Evolutionary conservation across 1,140 invertebrate genomes (phyloP).

Genomic region (Heliothis virescens): DNA sequence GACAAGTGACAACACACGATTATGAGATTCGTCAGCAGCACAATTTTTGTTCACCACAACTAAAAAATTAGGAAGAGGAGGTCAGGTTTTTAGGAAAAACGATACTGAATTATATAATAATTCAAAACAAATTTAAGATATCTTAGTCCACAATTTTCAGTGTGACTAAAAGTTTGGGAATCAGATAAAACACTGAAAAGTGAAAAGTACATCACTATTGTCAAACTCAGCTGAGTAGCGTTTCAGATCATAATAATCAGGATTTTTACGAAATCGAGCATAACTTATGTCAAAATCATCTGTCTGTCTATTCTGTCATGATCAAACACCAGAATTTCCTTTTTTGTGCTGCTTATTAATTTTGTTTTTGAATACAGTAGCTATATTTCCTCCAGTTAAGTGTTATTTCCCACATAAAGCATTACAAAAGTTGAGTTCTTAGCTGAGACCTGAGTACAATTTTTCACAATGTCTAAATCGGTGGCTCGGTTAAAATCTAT

Average conservation of each 20-base stretch:
- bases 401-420: background rate
- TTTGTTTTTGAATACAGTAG: too few species aligned
- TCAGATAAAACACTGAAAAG: background rate
- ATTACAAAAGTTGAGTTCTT: background rate
- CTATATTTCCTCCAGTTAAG: too few species aligned
- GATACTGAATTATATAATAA: background rate
- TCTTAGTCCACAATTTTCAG: background rate
- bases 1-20: conserved; percentile 44
- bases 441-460: background rate
- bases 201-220: background rate
- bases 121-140: background rate
- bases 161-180: background rate
- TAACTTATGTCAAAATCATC: background rate
- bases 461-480: conserved; percentile 89
- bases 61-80: too few species aligned
- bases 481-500: conserved; percentile 88
- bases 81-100: background rate
- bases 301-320: background rate
- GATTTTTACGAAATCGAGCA: background rate
- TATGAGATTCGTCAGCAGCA: background rate
- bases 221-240: conserved; percentile 9
- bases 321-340: background rate
- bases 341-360: background rate
- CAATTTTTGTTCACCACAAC: background rate
- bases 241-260: background rate